Conservation (phyloP, 1,140 invertebrate genomes). For the Pteromalus puparum region DNA sequence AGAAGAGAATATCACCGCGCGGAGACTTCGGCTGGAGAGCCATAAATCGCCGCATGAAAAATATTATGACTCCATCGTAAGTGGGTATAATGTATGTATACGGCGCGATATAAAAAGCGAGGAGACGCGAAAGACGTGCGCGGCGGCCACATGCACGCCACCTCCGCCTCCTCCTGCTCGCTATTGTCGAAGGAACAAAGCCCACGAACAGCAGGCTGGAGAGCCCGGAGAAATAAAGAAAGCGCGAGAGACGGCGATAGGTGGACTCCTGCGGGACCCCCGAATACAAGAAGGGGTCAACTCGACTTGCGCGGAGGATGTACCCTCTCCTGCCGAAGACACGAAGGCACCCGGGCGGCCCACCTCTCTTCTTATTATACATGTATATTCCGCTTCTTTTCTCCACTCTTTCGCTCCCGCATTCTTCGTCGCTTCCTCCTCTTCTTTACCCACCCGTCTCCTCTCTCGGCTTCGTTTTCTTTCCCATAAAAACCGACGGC, state of each 20-base stretch:
- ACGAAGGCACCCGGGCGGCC: neutral
- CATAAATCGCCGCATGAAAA: constrained; percentile 62
- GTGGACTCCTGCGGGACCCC: constrained; percentile 39
- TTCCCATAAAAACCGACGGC: constrained; percentile 47
- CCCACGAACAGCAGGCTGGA: constrained; percentile 33
- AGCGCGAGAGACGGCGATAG: constrained; percentile 8
- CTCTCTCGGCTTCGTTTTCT: constrained; percentile 34
- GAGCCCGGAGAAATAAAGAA: constrained; percentile 31
- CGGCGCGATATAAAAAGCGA: constrained; percentile 63
- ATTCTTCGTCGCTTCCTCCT: constrained; percentile 39
- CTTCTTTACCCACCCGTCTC: neutral
- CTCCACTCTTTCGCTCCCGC: constrained; percentile 34
- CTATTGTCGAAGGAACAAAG: constrained; percentile 68
- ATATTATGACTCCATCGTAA: constrained; percentile 68
- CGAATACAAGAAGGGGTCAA: constrained; percentile 47
- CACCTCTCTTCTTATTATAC: neutral
- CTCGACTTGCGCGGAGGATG: too few species aligned
- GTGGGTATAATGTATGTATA: constrained; percentile 63
- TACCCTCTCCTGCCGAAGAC: too few species aligned
- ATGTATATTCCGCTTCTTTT: constrained; percentile 31
- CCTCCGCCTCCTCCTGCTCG: constrained; percentile 19
- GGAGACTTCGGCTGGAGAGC: constrained; percentile 21
- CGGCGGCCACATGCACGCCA: neutral
- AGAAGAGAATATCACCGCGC: constrained; percentile 18
- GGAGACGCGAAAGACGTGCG: constrained; percentile 55